phyloP scores from a whole-genome alignment of 2,113 vertebrate genomes.

The Pterocles gutturalis region DNA sequence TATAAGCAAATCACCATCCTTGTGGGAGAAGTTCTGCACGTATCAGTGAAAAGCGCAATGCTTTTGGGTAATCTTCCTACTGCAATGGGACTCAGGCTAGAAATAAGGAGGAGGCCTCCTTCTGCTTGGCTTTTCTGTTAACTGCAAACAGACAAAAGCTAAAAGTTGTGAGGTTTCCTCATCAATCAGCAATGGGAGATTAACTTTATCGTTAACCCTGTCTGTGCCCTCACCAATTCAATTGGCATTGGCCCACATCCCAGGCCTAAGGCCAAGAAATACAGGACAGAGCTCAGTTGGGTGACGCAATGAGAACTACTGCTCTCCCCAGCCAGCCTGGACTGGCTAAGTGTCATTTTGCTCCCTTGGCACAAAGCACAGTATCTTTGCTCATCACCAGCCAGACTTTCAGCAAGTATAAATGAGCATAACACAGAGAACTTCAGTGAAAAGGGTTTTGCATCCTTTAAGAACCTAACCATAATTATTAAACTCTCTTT shows the following conservation, averaged over 20 bases:
- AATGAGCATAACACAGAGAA: neutral
- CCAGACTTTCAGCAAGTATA: neutral
- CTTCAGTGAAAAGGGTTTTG: neutral
- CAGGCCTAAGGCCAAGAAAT: constrained; percentile 16
- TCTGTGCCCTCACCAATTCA: constrained; percentile 21
- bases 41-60: neutral
- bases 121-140: neutral
- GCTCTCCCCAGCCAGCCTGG: neutral
- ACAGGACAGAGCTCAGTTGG: neutral
- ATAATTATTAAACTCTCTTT: neutral
- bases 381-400: neutral
- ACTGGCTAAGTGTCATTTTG: neutral
- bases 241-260: constrained; percentile 40
- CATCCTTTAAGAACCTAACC: neutral
- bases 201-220: constrained; percentile 53
- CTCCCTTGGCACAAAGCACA: neutral
- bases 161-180: constrained; percentile 3
- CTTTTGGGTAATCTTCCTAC: neutral
- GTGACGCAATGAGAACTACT: neutral
- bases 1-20: neutral
- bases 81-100: neutral
- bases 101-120: neutral
- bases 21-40: neutral
- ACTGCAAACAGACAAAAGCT: constrained; percentile 15
- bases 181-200: constrained; percentile 29